Evolutionary conservation across 2,888 invertebrate species (phyloP).

Genomic region (Pelosia muscerda): DNA sequence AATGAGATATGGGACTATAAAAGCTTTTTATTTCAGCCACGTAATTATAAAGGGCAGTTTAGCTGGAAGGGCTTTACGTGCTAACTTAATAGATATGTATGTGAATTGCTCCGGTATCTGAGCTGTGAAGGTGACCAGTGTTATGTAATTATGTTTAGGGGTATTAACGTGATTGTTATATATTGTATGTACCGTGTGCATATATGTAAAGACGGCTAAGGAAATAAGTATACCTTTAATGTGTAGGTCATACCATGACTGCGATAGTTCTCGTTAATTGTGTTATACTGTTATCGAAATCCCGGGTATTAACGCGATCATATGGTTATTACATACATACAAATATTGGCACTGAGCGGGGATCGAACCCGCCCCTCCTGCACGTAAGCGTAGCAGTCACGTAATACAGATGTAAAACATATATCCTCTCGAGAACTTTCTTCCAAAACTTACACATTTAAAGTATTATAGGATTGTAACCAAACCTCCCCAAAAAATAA

Average conservation of each 20-base stretch:
- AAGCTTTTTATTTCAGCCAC: constrained; percentile 57
- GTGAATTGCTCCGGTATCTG: constrained; percentile 17
- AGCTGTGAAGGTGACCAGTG: background rate
- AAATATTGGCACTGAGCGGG: too few relatives aligned
- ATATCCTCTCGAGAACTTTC: too few relatives aligned
- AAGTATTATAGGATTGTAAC: background rate
- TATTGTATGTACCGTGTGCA: background rate
- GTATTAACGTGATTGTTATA: background rate
- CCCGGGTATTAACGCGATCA: too few relatives aligned
- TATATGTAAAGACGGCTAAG: too few relatives aligned
- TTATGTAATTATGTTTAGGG: background rate
- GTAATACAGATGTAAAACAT: too few relatives aligned
- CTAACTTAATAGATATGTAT: constrained; percentile 29
- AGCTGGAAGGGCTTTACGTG: constrained; percentile 33
- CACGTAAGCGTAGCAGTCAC: too few relatives aligned
- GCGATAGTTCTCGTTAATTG: background rate
- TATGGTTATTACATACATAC: too few relatives aligned
- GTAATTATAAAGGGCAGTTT: constrained; percentile 48
- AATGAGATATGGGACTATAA: constrained; percentile 66
- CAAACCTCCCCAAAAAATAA: constrained; percentile 5
- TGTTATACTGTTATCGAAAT: background rate
- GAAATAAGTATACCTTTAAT: background rate
- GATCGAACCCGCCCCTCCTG: too few relatives aligned
- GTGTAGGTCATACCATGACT: background rate
- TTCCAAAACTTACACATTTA: too few relatives aligned